These are phyloP conservation scores for Drosophila quinaria DNA, from an alignment of 2,888 invertebrate genomes.

Conservation along the genomic window DNA sequence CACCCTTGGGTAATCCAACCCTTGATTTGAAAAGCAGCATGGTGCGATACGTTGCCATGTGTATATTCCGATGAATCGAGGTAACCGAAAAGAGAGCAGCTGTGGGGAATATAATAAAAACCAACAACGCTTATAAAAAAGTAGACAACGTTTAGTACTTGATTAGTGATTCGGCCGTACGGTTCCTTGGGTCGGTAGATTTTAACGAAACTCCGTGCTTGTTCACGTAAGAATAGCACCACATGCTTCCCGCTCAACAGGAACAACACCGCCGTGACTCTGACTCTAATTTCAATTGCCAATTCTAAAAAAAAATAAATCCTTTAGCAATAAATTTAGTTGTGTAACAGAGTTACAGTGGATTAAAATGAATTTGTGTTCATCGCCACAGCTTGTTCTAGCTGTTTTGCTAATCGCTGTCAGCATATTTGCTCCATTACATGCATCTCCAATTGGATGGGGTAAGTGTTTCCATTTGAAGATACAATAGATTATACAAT, in stretches of 20 bases:
- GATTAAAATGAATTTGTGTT: slow-evolving; percentile 42
- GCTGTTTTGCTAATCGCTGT: slow-evolving; percentile 23
- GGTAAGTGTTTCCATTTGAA: slow-evolving; percentile 49
- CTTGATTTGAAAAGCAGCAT: too few species aligned
- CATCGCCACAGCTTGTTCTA: slow-evolving; percentile 25
- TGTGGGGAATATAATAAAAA: not conserved
- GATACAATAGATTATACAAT: slow-evolving; percentile 47
- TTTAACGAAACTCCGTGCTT: slow-evolving; percentile 10
- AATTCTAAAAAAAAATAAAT: slow-evolving; percentile 1
- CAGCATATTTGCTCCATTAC: slow-evolving; percentile 14
- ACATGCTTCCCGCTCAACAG: slow-evolving; percentile 38
- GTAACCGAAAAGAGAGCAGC: too few species aligned
- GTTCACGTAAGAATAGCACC: slow-evolving; percentile 44
- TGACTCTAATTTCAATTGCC: slow-evolving; percentile 13
- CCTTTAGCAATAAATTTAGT: slow-evolving; percentile 13
- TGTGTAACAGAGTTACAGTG: slow-evolving; percentile 20
- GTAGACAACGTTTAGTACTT: too few species aligned
- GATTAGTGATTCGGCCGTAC: slow-evolving; percentile 16
- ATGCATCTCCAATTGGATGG: slow-evolving; percentile 62
- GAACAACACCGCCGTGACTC: slow-evolving; percentile 12
- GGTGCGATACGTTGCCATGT: too few species aligned
- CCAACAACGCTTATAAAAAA: not conserved
- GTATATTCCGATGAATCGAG: too few species aligned
- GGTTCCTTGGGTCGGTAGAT: slow-evolving; percentile 16
- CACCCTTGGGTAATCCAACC: too few species aligned